Evolutionary conservation across 2,888 invertebrate genomes (phyloP), one percentile per base, ranked within the genome.

Genomic region (Abscondita cerata): DNA sequence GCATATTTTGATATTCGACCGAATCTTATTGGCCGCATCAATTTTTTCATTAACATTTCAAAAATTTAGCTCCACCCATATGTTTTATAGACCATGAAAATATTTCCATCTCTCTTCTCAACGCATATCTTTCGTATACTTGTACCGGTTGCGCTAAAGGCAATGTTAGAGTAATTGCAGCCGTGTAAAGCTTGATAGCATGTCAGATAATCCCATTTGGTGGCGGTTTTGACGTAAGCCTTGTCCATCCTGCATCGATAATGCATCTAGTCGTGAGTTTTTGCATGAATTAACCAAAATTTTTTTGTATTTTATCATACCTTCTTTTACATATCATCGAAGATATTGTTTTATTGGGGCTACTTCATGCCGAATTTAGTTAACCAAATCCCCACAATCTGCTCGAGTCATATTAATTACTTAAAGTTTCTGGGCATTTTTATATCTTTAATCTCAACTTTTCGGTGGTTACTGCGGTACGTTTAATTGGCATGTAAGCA

Each of bases 131-230:
- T 52, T 33, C 34, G 64, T 58, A 53, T 62, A 55, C 61, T 60
- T 70, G 67, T 68, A 64, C 59, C 58, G 58, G 63, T 62, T 59
- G 59, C 63, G 74, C 76, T 72, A 66, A 69, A 70, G 76, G 76
- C 72, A 67, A 72, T 73, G 71, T 73, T 73, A 76, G 75, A 74
- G 75, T 77, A 77, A 77, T 77, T 76, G 77, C 76, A 70, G 74
- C 73, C 72, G 72, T 75, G 73, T 74, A 74, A 73, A 72, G 72
- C 67, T 44, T 75, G 76, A 77, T 76, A 72, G 70, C 72, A 73
- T 72, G 73, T 72, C 73, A 72, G 76, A 76, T 76, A 76, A 75
- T 72, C 70, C 69, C 73, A 72, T 75, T 74, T 75, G 75, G 73
- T 73, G 73, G 73, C 72, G 70, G 71, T 67, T 68, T 68, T 66